Percentiles rank a stretch among this genome's conserved stretches.
Evolutionary conservation across 2,888 invertebrate species (phyloP).

Genomic region (Achlya flavicornis): DNA sequence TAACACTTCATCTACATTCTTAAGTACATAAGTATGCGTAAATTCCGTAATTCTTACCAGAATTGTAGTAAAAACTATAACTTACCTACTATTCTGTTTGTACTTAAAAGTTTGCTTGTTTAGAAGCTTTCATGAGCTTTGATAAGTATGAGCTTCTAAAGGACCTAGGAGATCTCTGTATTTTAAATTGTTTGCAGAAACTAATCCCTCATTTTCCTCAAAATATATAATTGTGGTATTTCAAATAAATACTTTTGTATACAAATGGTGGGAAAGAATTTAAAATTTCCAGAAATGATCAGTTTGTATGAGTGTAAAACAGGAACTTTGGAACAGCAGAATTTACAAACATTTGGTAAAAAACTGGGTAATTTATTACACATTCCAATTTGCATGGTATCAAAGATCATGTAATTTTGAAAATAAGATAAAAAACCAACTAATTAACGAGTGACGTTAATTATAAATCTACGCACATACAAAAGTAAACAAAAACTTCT

Average conservation of each 20-base stretch:
- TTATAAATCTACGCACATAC: neutral
- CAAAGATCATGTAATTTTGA: neutral
- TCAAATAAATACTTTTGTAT: neutral
- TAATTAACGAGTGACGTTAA: no score
- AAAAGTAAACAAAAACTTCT: neutral
- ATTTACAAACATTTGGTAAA: neutral
- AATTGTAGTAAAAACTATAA: no score
- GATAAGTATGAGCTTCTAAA: no score
- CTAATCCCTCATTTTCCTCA: neutral
- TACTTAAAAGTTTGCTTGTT: no score
- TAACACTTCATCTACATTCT: no score
- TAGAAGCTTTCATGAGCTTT: no score
- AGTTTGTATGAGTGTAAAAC: neutral
- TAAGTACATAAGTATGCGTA: no score
- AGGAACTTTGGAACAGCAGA: neutral
- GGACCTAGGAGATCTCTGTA: no score
- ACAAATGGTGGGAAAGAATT: slow-evolving; percentile 1
- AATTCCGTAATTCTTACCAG: no score
- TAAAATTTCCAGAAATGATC: neutral
- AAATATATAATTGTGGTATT: neutral
- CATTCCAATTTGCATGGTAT: neutral
- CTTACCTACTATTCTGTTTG: no score
- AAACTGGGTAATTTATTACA: neutral
- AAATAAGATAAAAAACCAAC: neutral
- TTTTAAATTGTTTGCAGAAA: no score